Base-by-base conservation (phyloP, 2,113 vertebrate species). In the Amphiprion percula region DNA sequence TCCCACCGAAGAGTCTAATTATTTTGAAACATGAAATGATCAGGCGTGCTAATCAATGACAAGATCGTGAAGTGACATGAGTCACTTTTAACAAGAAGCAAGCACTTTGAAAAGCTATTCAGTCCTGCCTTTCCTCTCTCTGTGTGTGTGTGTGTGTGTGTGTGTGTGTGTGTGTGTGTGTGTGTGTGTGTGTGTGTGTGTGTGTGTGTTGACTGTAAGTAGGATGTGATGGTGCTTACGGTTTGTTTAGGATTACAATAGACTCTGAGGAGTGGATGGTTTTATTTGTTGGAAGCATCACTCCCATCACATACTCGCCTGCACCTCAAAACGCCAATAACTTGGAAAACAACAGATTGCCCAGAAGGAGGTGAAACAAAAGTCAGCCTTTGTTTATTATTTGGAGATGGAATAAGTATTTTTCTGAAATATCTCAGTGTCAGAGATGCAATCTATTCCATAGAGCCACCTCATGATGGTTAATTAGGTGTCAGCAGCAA, bases 401-500 rank as follows among this genome's bases (percentile, higher is more conserved):
- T 73, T 68, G 68, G 41, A 87, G 73, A 78, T 74, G 4, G 59
- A 79, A 69, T 59, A 67, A n/a, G 47, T 44, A 67, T 77, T 85
- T 80, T 80, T 72, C 58, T 73, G 53, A 91, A 88, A 80, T 58
- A 80, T 83, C 21, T 70, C 19, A 10, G 50, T 60, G 74, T 79
- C 79, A 74, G 59, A 73, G 39, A 80, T 73, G 28, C 0, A 75
- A 75, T 83, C 49, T 82, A 78, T 83, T 90, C 86, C 62, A 55
- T 50, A 49, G 74, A 81, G 78, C 68, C 76, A 53, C 67, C 79
- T 79, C 80, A 39, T 70, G 64, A 73, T 73, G 60, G 83, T 85
- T 93, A 91, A 93, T 91, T 92, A 82, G 68, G 68, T 88, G 83
- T 91, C 89, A 83, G 85, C 68, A 61, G 87, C 77, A 74, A 77